A percentile compares a stretch with the other conserved stretches of the same genome.
These are phyloP conservation scores for Tetragnatha montana DNA, from an alignment of 2,888 invertebrate species.

Conservation along the genomic window DNA sequence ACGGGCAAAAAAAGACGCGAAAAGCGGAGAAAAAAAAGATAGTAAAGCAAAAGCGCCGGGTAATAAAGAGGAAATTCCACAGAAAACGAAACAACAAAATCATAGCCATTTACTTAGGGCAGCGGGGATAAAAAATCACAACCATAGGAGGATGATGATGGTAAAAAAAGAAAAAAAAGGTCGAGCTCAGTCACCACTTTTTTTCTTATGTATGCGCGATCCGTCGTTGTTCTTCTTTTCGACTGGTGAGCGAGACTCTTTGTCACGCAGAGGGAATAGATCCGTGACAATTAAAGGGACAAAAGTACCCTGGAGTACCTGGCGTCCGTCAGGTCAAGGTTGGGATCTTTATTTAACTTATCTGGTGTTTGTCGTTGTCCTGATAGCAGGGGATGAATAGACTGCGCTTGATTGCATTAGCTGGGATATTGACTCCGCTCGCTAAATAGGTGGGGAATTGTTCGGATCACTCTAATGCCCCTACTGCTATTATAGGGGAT, in stretches of 20 bases:
- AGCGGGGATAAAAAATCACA: slow-evolving; percentile 23
- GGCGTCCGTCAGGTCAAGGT: background rate
- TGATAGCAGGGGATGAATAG: background rate
- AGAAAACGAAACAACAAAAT: slow-evolving; percentile 67
- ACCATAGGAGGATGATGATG: slow-evolving; percentile 34
- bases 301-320: background rate
- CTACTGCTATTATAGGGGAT: too few species aligned
- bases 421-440: background rate
- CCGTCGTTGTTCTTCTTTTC: slow-evolving; percentile 36
- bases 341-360: slow-evolving; percentile 1
- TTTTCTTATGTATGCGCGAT: slow-evolving; percentile 25
- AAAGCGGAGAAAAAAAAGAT: slow-evolving; percentile 20
- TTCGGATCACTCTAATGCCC: too few species aligned
- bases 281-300: background rate
- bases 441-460: background rate
- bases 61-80: slow-evolving; percentile 68
- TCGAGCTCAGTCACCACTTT: slow-evolving; percentile 36
- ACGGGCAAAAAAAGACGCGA: slow-evolving; percentile 10
- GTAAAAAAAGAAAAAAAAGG: slow-evolving; percentile 23
- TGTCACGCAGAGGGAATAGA: background rate
- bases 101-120: slow-evolving; percentile 69
- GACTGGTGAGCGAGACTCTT: background rate
- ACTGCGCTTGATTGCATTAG: background rate
- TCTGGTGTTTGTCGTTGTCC: background rate
- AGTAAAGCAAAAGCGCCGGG: slow-evolving; percentile 29